Base-by-base conservation (phyloP, 2,888 invertebrate species). In the Helleia helle region DNA sequence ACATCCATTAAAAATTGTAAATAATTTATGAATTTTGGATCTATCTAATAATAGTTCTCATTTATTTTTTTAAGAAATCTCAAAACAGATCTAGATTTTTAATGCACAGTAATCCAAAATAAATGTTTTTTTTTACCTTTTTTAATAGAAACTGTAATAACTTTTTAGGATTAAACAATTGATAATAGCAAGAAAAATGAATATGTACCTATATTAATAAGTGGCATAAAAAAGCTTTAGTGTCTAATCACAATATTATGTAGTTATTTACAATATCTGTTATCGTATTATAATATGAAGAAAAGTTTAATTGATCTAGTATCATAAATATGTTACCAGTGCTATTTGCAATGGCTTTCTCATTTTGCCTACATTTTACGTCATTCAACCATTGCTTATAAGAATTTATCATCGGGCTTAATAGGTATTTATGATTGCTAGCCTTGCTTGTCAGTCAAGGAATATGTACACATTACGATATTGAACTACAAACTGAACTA, bases 1-100 rank as follows among this genome's bases (percentile, higher is more conserved):
- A 81, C 81, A 26, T 69, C 73, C 5, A 64, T 84, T 36, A 18
- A 34, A 34, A 34, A 12, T n/a, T 34, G 34, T 34, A 34, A 34
- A 12, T 34, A 34, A 34, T 7, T 2, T 5, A 9, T 29, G 8
- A 13, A 26, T 26, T n/a, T 3, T 1, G 4, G 11, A 9, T 8
- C 11, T n/a, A 9, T 11, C 4, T 9, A 9, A 11, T 26, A 11
- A 5, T 26, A 26, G 5, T 26, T 9, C 4, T n/a, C 12, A 7
- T 14, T 5, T n/a, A 14, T 7, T n/a, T 29, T 29, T 11, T 31
- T 8, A 31, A 18, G 11, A 31, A 17, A 31, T 5, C 6, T 18
- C 1, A 11, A 29, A 9, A 9, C 30, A 30, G 9, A 3, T n/a
- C 14, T 14, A n/a, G 30, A 30, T 30, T 30, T 30, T 30, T n/a